phyloP scores from a whole-genome alignment of 1,140 invertebrate species.

The Leptopilina clavipes region DNA sequence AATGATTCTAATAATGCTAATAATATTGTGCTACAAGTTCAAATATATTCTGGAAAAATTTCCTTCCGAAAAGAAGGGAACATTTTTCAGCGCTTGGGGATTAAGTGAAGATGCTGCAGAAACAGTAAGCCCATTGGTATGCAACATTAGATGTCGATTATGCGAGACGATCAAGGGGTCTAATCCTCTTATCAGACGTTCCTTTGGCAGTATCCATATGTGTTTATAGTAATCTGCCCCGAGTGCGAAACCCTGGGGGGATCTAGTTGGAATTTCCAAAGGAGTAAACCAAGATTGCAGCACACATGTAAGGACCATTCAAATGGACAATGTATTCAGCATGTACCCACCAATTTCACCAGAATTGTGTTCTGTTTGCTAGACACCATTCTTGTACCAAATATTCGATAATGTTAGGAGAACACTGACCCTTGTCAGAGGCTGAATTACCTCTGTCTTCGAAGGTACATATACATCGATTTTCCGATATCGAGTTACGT shows the following conservation, averaged over 20 bases:
- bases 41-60: too few relatives aligned
- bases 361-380: slow-evolving; percentile 25
- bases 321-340: not conserved
- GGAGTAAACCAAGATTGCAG: slow-evolving; percentile 19
- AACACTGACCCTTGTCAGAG: slow-evolving; percentile 25
- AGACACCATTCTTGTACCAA: slow-evolving; percentile 20
- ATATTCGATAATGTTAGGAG: slow-evolving; percentile 18
- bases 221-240: slow-evolving; percentile 12
- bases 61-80: too few relatives aligned
- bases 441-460: slow-evolving; percentile 21
- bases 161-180: slow-evolving; percentile 53
- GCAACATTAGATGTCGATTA: slow-evolving; percentile 56
- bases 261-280: not conserved
- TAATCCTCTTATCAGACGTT: slow-evolving; percentile 60
- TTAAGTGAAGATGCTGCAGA: not conserved
- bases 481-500: not conserved
- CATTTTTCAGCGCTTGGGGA: not conserved
- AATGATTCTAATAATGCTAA: too few relatives aligned
- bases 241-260: not conserved
- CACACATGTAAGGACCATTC: slow-evolving; percentile 22
- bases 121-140: slow-evolving; percentile 41
- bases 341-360: slow-evolving; percentile 1
- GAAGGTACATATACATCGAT: not conserved
- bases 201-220: slow-evolving; percentile 42
- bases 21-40: too few relatives aligned